Conservation (phyloP, 2,797 vertebrate species). For the Liparis tanakae region DNA sequence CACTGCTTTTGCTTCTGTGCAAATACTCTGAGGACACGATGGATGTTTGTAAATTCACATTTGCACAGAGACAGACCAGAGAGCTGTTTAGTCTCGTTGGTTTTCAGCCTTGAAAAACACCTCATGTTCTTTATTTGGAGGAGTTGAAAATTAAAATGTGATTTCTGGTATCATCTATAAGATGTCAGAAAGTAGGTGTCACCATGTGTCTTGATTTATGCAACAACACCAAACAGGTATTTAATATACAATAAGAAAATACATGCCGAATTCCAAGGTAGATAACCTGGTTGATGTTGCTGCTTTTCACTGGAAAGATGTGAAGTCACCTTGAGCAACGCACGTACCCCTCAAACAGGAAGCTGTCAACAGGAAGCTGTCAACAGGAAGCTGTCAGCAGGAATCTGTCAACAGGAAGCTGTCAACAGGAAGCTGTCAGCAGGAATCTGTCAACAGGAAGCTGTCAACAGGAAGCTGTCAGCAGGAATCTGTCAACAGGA, state of each 20-base stretch:
- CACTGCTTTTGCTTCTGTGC: background rate
- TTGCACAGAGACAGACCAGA: too few species aligned
- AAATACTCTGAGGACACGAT: constrained; percentile 14
- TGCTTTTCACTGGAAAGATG: background rate
- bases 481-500: constrained; percentile 25
- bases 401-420: constrained; percentile 31
- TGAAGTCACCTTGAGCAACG: background rate
- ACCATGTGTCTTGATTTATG: background rate
- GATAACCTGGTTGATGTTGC: constrained; percentile 1
- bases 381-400: too few species aligned
- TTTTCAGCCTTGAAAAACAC: too few species aligned
- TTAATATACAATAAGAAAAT: background rate
- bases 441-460: constrained; percentile 24
- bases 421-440: too few species aligned
- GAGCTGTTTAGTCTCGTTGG: too few species aligned
- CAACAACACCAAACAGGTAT: background rate
- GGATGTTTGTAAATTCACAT: too few species aligned
- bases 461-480: too few species aligned
- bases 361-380: constrained; percentile 31
- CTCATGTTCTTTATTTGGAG: too few species aligned
- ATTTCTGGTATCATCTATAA: too few species aligned
- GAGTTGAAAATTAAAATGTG: too few species aligned
- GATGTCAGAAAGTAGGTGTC: too few species aligned
- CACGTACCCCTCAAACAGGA: background rate
- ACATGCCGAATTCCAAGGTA: background rate